Percentiles rank a stretch among this genome's conserved stretches.
Conservation (phyloP, 1,140 invertebrate genomes). For the Bombus polaris region DNA sequence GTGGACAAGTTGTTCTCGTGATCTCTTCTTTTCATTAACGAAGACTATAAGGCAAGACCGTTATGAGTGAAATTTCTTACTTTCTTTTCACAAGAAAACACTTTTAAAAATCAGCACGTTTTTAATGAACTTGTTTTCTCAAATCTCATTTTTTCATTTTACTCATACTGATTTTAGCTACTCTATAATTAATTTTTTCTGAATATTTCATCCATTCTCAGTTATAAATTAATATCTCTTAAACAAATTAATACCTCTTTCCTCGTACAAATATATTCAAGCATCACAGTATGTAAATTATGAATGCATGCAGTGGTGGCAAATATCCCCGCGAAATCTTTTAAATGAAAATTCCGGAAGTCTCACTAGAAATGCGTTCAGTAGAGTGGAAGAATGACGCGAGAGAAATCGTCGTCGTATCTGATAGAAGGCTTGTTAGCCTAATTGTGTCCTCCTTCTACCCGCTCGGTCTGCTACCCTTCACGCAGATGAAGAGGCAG, state of each 20-base stretch:
- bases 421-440: conserved; percentile 48
- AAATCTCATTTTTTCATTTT: not conserved
- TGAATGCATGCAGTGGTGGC: too few relatives aligned
- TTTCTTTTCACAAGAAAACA: not conserved
- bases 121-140: not conserved
- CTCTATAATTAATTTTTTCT: too few relatives aligned
- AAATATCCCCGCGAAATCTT: too few relatives aligned
- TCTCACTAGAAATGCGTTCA: not conserved
- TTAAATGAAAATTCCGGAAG: conserved; percentile 15
- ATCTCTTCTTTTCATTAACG: not conserved
- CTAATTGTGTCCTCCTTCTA: conserved; percentile 33
- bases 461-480: not conserved
- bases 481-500: conserved; percentile 21
- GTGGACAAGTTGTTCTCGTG: not conserved
- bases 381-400: not conserved
- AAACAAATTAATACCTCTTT: too few relatives aligned
- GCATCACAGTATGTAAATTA: too few relatives aligned
- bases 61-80: not conserved
- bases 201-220: too few relatives aligned
- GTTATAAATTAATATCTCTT: too few relatives aligned
- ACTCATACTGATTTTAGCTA: too few relatives aligned
- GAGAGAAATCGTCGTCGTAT: conserved; percentile 13
- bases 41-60: too few relatives aligned
- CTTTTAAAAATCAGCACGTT: not conserved
- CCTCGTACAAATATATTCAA: too few relatives aligned